Percentiles rank a stretch among this genome's conserved stretches.
Evolutionary conservation across 2,888 invertebrate genomes (phyloP).

Genomic region (Balanococcus diminutus): DNA sequence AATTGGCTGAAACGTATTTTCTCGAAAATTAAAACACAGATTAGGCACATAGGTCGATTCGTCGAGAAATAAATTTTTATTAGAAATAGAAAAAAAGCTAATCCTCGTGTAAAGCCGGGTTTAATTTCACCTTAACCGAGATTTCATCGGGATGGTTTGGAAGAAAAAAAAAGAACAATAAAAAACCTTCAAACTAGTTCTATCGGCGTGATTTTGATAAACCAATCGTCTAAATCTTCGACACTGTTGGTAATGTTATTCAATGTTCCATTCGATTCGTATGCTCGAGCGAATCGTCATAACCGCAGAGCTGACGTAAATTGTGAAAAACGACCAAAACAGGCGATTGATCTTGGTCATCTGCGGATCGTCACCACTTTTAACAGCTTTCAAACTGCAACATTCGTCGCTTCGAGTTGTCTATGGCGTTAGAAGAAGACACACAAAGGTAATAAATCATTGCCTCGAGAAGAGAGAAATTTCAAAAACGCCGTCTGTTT

Average conservation of each 20-base stretch:
- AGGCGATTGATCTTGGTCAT: conserved; percentile 18
- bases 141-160: neutral
- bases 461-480: too few species aligned
- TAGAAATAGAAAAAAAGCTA: neutral
- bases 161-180: neutral
- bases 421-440: neutral
- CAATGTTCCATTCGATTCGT: neutral
- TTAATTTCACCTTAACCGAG: neutral
- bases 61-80: neutral
- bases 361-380: neutral
- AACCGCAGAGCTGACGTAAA: conserved; percentile 4
- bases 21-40: neutral
- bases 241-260: conserved; percentile 6
- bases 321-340: conserved; percentile 8
- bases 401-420: neutral
- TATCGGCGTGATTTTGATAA: neutral
- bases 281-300: neutral
- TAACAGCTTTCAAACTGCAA: neutral
- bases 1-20: neutral
- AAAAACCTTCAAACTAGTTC: conserved; percentile 19
- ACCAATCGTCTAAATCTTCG: conserved; percentile 3
- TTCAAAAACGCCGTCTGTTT: neutral
- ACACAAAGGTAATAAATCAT: conserved; percentile 1
- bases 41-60: neutral
- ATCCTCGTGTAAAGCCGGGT: neutral